Percentiles rank a stretch among this genome's conserved stretches.
Conservation (phyloP, 2,113 vertebrate species). For the Strix uralensis region DNA sequence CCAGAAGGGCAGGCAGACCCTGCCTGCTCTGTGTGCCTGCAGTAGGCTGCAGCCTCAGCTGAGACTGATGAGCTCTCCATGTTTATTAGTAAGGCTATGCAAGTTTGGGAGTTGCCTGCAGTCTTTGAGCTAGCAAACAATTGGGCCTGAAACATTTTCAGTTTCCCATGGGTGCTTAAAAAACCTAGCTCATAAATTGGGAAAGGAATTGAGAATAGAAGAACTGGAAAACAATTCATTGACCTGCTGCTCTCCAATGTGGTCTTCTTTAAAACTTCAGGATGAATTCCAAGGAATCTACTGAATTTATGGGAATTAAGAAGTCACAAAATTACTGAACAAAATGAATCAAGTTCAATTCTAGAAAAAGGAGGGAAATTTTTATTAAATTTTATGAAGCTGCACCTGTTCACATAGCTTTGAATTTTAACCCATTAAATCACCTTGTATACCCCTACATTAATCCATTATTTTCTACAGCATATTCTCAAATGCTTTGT, state of each 20-base stretch:
- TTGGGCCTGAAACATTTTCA: not conserved
- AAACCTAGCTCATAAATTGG: not conserved
- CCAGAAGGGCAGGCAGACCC: not conserved
- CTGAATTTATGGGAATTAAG: not conserved
- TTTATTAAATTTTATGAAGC: not conserved
- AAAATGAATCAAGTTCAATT: not conserved
- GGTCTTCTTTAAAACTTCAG: not conserved
- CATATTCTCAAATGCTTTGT: not conserved
- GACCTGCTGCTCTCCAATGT: not conserved
- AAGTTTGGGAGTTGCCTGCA: not conserved
- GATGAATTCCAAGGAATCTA: not conserved
- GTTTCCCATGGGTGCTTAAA: not conserved
- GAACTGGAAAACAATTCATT: not conserved
- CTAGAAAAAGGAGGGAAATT: not conserved
- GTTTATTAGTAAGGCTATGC: not conserved
- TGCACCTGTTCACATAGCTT: not conserved
- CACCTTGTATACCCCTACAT: not conserved
- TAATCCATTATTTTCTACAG: not conserved
- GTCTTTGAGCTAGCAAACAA: not conserved
- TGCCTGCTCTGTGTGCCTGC: not conserved
- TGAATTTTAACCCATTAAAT: not conserved
- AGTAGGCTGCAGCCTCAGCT: not conserved
- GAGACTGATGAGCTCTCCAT: not conserved
- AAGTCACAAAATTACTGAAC: not conserved
- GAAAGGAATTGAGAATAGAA: slow-evolving; percentile 14